Evolutionary conservation across 1,140 invertebrate species (phyloP).

Genomic region (Tribolium castaneum): DNA sequence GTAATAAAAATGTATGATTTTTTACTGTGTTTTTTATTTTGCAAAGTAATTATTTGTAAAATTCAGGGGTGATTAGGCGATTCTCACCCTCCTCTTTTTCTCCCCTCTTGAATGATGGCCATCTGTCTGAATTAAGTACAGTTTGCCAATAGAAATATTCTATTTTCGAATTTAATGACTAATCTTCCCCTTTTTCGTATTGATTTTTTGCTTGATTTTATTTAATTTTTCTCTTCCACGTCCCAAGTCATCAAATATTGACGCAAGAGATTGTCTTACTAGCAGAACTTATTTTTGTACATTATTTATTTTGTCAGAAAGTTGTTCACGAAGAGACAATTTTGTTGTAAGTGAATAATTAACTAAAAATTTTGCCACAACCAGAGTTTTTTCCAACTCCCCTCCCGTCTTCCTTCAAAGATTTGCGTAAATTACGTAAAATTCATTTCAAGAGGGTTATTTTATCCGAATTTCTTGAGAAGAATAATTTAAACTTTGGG

Average conservation of each 20-base stretch:
- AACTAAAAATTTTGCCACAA: no score
- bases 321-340: no score
- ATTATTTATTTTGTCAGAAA: background rate
- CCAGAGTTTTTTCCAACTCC: no score
- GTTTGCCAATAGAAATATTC: constrained; percentile 18
- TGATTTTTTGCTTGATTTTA: constrained; percentile 2
- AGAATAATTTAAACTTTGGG: no score
- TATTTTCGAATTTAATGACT: background rate
- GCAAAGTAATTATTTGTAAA: background rate
- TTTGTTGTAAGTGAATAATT: no score
- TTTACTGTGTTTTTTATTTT: background rate
- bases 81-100: constrained; percentile 28
- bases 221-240: background rate
- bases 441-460: no score
- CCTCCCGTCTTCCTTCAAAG: no score
- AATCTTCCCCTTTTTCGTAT: background rate
- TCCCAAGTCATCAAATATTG: background rate
- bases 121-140: constrained; percentile 32
- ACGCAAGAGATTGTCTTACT: background rate
- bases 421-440: no score
- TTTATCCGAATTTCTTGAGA: no score
- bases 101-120: constrained; percentile 29
- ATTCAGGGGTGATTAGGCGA: constrained; percentile 16
- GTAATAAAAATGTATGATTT: background rate
- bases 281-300: background rate